Evolutionary conservation across 2,113 vertebrate species (phyloP), one percentile per base, ranked within the genome.

Genomic region (Hippoglossus stenolepis): DNA sequence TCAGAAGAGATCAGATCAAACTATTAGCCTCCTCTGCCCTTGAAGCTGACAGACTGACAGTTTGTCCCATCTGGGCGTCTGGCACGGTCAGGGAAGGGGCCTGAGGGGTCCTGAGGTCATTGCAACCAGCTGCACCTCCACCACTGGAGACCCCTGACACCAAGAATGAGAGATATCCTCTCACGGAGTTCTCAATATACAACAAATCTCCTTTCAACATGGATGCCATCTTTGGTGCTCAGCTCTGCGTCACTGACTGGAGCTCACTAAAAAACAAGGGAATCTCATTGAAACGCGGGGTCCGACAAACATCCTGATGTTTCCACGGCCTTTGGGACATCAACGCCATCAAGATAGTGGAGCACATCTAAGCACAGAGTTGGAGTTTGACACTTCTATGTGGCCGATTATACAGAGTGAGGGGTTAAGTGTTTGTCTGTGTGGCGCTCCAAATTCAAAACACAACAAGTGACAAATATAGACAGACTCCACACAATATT

Each of bases 1-100:
- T 92, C 91, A 91, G 70, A 91, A 88, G 75, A 83, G 74, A 93
- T 92, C 91, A 91, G 85, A 91, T 93, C 91, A 91, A 87, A 80
- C 81, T 35, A 86, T 85, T 85, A 81, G 83, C 77, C 85, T 85
- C 66, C 85, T 70, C 76, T 77, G 76, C 53, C 87, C 86, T 80
- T 79, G 63, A 68, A 85, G 81, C 83, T 88, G 81, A 85, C 90
- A 87, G 59, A 68, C 84, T 87, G 83, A 88, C 89, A 90, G 82
- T 76, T 69, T 70, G 85, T 89, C 89, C 86, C 91, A 92, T 93
- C 90, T 91, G 90, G 87, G 87, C 2, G 73, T 89, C 87, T 91
- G 77, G 73, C 84, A 74, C 75, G 62, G 69, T 71, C 26, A 20
- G 70, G 75, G 82, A n/a, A 65, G 79, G 83, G 65, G 64, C 35